Conservation (phyloP, 2,888 invertebrate genomes). For the Hypolimnas misippus region DNA sequence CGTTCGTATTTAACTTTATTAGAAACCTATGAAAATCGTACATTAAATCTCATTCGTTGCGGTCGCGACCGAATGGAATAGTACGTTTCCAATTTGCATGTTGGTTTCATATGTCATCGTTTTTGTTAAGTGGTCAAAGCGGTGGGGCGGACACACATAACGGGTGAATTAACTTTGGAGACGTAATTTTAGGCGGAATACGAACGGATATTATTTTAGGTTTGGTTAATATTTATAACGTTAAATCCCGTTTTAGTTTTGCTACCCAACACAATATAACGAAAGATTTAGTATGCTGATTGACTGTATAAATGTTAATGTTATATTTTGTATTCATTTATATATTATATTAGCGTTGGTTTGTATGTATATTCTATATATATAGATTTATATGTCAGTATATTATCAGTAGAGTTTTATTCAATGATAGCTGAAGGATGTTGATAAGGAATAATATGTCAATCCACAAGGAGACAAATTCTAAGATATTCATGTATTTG, state of each 20-base stretch:
- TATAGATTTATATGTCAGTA: too few species aligned
- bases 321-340: too few species aligned
- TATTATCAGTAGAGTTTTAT: too few species aligned
- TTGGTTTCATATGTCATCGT: conserved; percentile 45
- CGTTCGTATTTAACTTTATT: conserved; percentile 15
- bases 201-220: neutral
- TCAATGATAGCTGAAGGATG: too few species aligned
- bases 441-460: too few species aligned
- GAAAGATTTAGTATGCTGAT: too few species aligned
- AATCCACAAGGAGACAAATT: too few species aligned
- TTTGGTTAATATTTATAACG: neutral
- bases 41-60: conserved; percentile 33
- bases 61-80: conserved; percentile 36
- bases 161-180: conserved; percentile 8
- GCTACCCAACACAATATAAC: neutral
- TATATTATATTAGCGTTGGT: too few species aligned
- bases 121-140: conserved; percentile 27
- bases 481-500: too few species aligned
- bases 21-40: conserved; percentile 24
- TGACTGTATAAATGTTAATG: too few species aligned
- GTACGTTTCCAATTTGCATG: conserved; percentile 54
- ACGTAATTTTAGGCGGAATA: neutral
- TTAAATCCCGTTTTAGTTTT: conserved; percentile 1
- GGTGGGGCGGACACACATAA: conserved; percentile 11
- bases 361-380: too few species aligned